phyloP scores from a whole-genome alignment of 92 coral and sea anemone species.

The Paramuricea clavata region DNA sequence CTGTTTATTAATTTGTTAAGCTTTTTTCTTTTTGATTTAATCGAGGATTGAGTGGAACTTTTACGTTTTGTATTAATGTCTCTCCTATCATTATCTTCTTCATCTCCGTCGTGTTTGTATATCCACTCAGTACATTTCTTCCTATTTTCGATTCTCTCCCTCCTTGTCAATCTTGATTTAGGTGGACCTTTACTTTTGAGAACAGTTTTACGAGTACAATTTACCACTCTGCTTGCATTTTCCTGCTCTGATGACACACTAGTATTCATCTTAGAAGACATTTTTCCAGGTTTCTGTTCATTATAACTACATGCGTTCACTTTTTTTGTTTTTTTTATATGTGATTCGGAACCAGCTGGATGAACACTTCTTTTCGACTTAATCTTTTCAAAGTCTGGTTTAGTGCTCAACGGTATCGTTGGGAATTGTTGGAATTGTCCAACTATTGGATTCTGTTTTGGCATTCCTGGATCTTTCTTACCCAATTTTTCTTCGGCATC shows the following conservation, averaged over 20 bases:
- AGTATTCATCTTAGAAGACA: not conserved
- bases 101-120: not conserved
- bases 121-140: not conserved
- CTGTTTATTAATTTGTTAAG: not conserved
- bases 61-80: not conserved
- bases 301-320: not conserved
- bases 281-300: not conserved
- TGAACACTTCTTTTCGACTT: not conserved
- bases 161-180: too few species aligned
- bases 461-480: slow-evolving; percentile 16
- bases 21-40: not conserved
- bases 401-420: not conserved
- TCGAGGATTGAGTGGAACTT: not conserved
- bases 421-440: slow-evolving; percentile 15
- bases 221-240: not conserved
- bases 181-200: too few species aligned
- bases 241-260: too few species aligned
- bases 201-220: too few species aligned
- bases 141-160: not conserved
- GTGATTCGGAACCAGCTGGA: not conserved
- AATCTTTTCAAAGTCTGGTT: not conserved
- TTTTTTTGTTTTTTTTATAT: not conserved
- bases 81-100: not conserved
- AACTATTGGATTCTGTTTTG: not conserved
- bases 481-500: slow-evolving; percentile 13